Evolutionary conservation across 2,113 vertebrate genomes (phyloP).

Genomic region (Nyctibius bracteatus): DNA sequence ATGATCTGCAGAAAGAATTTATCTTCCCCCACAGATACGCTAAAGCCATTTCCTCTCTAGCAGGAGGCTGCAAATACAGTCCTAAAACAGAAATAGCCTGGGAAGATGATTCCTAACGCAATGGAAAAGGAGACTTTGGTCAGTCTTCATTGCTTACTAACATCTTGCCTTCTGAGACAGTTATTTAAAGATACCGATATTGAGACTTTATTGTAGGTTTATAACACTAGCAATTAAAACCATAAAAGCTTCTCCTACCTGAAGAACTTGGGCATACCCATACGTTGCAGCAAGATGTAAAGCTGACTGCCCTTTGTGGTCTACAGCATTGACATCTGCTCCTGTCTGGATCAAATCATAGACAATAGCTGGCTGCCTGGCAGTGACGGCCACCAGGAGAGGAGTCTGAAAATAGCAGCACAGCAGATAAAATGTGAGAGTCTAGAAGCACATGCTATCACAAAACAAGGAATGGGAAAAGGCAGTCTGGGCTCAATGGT

Average conservation of each 20-base stretch:
- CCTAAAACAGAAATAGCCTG: neutral
- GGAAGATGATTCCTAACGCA: neutral
- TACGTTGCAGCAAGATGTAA: constrained; percentile 54
- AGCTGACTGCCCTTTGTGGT: constrained; percentile 62
- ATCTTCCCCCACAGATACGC: rapidly evolving
- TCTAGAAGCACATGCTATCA: neutral
- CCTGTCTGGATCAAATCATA: constrained; percentile 59
- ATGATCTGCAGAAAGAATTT: neutral
- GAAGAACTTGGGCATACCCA: constrained; percentile 49
- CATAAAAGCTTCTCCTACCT: constrained; percentile 17
- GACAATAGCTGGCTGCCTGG: constrained; percentile 57
- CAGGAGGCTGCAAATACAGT: neutral
- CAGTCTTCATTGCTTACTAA: neutral
- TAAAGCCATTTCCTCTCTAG: neutral
- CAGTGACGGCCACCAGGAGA: constrained; percentile 63
- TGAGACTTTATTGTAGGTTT: neutral
- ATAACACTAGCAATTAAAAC: neutral
- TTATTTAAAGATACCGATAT: neutral
- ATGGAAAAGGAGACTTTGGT: neutral
- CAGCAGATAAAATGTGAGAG: neutral
- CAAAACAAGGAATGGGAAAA: neutral
- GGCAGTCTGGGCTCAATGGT: neutral
- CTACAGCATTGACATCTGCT: constrained; percentile 53
- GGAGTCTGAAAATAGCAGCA: constrained; percentile 57
- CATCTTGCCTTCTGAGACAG: neutral